These are phyloP conservation scores for Mus caroli DNA, from an alignment of 2,797 vertebrate genomes.

Conservation along the genomic window DNA sequence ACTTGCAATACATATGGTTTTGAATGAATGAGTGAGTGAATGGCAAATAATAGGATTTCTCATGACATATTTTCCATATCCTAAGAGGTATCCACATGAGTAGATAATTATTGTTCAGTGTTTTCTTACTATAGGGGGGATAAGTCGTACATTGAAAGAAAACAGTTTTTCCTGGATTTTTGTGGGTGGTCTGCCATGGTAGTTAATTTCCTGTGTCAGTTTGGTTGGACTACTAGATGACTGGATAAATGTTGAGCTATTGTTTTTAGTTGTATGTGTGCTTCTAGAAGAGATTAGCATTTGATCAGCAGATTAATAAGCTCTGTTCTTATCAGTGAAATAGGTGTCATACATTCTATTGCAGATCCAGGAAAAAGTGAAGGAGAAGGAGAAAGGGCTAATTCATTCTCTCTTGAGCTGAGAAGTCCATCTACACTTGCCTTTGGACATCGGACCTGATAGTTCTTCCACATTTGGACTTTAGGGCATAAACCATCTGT, in stretches of 20 bases:
- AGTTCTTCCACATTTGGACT: background rate
- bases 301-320: background rate
- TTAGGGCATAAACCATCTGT: fast-evolving
- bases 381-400: background rate
- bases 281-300: constrained; percentile 15
- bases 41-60: constrained; percentile 3
- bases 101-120: background rate
- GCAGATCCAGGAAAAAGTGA: background rate
- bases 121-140: background rate
- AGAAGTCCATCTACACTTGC: background rate
- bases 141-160: background rate
- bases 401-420: background rate
- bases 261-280: background rate
- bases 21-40: background rate
- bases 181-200: too few species aligned
- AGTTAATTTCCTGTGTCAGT: constrained; percentile 15
- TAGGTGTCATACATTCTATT: background rate
- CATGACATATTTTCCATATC: constrained; percentile 20
- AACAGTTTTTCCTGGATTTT: constrained; percentile 45
- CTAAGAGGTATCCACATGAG: background rate
- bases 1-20: background rate
- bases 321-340: background rate
- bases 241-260: background rate
- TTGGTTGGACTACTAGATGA: background rate
- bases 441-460: background rate